Evolutionary conservation across 2,888 invertebrate species (phyloP).

Genomic region (Halictus quadricinctus): DNA sequence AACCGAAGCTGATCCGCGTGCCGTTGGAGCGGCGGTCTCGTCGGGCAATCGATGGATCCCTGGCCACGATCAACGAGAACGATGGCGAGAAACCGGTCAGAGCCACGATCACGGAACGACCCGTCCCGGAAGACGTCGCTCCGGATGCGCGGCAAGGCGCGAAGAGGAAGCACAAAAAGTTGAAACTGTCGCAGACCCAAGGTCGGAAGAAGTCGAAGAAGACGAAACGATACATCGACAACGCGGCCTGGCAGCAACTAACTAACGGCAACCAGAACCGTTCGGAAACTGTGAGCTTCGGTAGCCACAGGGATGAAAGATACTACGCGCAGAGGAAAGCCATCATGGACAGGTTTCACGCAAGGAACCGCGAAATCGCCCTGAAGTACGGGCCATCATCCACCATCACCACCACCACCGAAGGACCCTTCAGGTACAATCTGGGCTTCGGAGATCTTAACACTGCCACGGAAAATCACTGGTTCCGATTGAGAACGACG

Average conservation of each 20-base stretch:
- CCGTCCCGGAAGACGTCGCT: neutral
- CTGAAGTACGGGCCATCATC: constrained; percentile 47
- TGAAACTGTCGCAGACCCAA: constrained; percentile 16
- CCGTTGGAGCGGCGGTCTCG: neutral
- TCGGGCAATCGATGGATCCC: neutral
- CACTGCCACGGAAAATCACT: neutral
- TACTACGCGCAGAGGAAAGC: constrained; percentile 71
- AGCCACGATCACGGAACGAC: neutral
- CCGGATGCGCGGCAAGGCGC: neutral
- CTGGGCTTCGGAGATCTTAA: neutral
- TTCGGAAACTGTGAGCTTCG: too few relatives aligned
- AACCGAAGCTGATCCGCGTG: neutral
- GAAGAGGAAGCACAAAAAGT: constrained; percentile 32
- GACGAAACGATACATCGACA: neutral
- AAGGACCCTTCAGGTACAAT: neutral
- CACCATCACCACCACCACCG: constrained; percentile 1
- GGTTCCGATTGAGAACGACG: neutral
- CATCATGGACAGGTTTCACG: constrained; percentile 72
- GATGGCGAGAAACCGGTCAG: neutral
- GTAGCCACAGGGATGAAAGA: constrained; percentile 19
- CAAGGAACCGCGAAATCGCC: constrained; percentile 66
- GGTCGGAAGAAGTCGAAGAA: constrained; percentile 10
- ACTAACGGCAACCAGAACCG: neutral
- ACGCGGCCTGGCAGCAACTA: neutral
- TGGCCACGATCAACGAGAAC: neutral